These are phyloP conservation scores for Heliocidaris erythrogramma DNA, from an alignment of 35 echinoderm and acorn worm species.

Conservation along the genomic window DNA sequence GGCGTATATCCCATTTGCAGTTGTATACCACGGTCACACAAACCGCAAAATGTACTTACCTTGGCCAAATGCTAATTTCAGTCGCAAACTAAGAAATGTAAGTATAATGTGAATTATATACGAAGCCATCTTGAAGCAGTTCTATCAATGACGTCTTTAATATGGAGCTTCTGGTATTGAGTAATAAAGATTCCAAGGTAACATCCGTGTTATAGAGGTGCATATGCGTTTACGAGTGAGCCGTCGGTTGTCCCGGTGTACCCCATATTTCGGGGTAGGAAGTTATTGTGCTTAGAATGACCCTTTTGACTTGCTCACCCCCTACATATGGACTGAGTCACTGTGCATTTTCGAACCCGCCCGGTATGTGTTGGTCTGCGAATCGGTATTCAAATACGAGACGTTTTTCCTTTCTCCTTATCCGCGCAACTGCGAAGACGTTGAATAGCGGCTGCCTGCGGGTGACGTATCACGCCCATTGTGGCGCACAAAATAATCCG, in stretches of 20 bases:
- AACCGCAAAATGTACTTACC: background rate
- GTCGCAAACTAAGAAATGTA: background rate
- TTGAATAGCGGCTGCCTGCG: background rate
- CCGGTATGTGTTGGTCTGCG: background rate
- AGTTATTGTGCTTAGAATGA: background rate
- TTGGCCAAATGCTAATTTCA: background rate
- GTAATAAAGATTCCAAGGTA: background rate
- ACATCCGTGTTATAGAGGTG: background rate
- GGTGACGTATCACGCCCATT: background rate
- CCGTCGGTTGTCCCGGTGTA: background rate
- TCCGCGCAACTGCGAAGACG: background rate
- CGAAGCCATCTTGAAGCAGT: background rate
- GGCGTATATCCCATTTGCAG: background rate
- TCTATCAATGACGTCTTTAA: background rate
- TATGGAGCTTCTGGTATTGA: background rate
- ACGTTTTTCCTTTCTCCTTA: background rate
- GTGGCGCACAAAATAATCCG: background rate
- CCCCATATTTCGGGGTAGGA: background rate
- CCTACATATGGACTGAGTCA: background rate
- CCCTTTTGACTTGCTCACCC: background rate
- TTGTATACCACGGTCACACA: background rate
- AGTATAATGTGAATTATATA: background rate
- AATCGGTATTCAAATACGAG: background rate
- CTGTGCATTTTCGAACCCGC: background rate
- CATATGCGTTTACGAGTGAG: background rate